Evolutionary conservation across 2,888 invertebrate species (phyloP).

Genomic region (Standfussiana lucernea): DNA sequence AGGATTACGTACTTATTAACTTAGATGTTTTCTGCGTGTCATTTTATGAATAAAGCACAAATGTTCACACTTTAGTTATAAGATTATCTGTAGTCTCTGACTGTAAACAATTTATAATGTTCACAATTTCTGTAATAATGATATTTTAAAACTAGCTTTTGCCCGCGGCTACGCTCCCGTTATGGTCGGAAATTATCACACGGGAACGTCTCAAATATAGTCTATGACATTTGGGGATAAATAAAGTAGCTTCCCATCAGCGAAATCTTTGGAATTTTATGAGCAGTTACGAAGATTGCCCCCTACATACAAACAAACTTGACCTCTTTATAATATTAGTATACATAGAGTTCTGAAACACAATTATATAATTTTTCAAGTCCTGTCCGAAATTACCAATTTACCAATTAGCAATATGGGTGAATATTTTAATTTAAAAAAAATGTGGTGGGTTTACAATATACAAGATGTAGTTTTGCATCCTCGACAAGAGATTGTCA

Average conservation of each 20-base stretch:
- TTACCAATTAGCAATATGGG: no score
- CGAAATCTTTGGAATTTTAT: background rate
- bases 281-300: no score
- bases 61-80: background rate
- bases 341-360: no score
- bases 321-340: no score
- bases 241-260: background rate
- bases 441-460: no score
- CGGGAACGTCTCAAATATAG: background rate
- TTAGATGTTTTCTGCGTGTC: background rate
- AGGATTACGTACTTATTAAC: background rate
- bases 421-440: no score
- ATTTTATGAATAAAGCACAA: background rate
- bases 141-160: background rate
- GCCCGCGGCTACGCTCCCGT: background rate
- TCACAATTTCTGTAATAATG: background rate
- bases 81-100: background rate
- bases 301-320: background rate
- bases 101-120: background rate
- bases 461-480: no score
- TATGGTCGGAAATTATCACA: no score
- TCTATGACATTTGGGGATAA: background rate
- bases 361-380: no score
- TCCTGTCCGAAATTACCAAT: no score
- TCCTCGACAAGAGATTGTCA: no score